A percentile compares a stretch with the other conserved stretches of the same genome.
phyloP scores from a whole-genome alignment of 2,888 invertebrate species.

The Tetanocera ferruginea region DNA sequence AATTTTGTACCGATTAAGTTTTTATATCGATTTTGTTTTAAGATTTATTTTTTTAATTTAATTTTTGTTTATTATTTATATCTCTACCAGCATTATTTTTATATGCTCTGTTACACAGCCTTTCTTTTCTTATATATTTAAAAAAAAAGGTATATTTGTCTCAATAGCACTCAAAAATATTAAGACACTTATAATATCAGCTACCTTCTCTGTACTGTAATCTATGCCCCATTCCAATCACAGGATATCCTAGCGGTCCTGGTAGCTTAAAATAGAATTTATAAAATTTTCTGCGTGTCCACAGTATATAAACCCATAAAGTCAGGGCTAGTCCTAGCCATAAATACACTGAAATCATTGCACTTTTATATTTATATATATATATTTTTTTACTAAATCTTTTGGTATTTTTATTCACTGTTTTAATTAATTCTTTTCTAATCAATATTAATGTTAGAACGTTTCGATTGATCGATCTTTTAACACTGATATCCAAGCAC shows the following conservation, averaged over 20 bases:
- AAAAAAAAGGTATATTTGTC: neutral
- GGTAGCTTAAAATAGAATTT: conserved; percentile 57
- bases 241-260: conserved; percentile 63
- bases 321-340: conserved; percentile 53
- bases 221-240: conserved; percentile 61
- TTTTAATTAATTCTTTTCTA: neutral
- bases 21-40: too few relatives aligned
- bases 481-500: neutral
- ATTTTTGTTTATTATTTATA: neutral
- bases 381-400: neutral
- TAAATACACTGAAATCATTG: conserved; percentile 44
- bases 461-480: neutral
- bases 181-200: neutral
- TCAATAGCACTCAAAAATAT: neutral
- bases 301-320: conserved; percentile 61
- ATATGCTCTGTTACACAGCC: neutral
- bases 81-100: neutral
- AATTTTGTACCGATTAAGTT: too few relatives aligned
- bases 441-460: neutral
- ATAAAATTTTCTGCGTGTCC: conserved; percentile 63
- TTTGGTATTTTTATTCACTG: neutral
- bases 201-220: conserved; percentile 60
- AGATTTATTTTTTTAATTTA: neutral
- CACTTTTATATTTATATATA: neutral
- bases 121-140: too few relatives aligned